Percentiles rank a stretch among this genome's conserved stretches.
Conservation (phyloP, 2,888 invertebrate genomes). For the Plagodis dolabraria region DNA sequence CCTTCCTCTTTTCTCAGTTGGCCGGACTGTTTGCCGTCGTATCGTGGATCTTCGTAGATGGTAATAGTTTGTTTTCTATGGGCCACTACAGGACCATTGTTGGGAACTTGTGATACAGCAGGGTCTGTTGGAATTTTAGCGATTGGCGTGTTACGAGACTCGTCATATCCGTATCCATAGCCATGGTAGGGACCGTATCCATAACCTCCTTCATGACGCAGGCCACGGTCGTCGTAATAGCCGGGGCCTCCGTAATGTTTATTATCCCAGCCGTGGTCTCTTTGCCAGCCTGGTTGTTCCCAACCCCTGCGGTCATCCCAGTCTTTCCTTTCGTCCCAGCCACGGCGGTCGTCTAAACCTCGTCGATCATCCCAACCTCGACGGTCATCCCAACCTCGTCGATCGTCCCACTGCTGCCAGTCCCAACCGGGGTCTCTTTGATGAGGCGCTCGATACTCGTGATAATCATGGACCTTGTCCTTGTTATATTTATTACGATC, state of each 20-base stretch:
- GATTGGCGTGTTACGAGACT: constrained; percentile 66
- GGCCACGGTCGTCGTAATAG: constrained; percentile 72
- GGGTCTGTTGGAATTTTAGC: constrained; percentile 23
- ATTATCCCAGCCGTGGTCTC: constrained; percentile 53
- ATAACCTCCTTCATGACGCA: constrained; percentile 72
- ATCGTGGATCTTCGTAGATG: constrained; percentile 80
- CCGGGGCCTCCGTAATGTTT: constrained; percentile 72
- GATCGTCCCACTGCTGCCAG: constrained; percentile 64
- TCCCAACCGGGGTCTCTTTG: constrained; percentile 66
- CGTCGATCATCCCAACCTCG: constrained; percentile 57
- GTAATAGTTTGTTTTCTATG: constrained; percentile 80
- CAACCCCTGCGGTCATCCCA: constrained; percentile 59
- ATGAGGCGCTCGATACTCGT: constrained; percentile 59
- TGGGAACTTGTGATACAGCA: constrained; percentile 57
- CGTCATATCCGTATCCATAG: constrained; percentile 72
- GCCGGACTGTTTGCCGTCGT: constrained; percentile 69
- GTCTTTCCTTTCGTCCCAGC: constrained; percentile 54
- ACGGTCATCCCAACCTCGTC: constrained; percentile 56
- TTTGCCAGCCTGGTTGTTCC: constrained; percentile 54
- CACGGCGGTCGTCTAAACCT: constrained; percentile 56
- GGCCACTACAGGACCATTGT: constrained; percentile 69
- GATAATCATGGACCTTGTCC: constrained; percentile 65
- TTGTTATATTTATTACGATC: constrained; percentile 69
- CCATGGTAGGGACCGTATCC: constrained; percentile 71
- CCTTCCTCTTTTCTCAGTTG: constrained; percentile 71